These are phyloP conservation scores for Echiichthys vipera DNA, from an alignment of 2,797 vertebrate genomes.

Conservation along the genomic window DNA sequence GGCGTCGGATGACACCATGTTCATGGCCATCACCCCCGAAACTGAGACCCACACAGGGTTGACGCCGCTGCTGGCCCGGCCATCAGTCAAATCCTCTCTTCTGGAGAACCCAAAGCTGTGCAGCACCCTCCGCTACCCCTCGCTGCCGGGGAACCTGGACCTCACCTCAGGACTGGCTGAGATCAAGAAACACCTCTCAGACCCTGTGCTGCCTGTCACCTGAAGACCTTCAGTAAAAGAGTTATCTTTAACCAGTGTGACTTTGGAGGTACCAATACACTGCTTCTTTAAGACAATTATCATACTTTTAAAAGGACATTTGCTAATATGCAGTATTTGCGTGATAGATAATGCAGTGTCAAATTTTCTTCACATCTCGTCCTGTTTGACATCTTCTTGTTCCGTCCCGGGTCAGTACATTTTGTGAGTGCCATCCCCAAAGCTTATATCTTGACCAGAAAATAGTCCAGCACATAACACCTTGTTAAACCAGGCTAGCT, in stretches of 20 bases:
- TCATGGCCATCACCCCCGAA: conserved; percentile 66
- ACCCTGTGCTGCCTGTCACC: conserved; percentile 84
- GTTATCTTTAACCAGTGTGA: background rate
- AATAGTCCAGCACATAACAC: background rate
- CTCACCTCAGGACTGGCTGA: conserved; percentile 75
- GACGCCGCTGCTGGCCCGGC: conserved; percentile 24
- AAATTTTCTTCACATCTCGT: background rate
- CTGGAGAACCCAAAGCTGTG: conserved; percentile 67
- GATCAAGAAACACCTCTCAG: conserved; percentile 91
- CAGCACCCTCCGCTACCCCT: conserved; percentile 84
- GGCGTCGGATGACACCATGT: conserved; percentile 75
- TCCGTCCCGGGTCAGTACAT: background rate
- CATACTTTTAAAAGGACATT: background rate
- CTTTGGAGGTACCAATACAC: background rate
- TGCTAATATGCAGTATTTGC: background rate
- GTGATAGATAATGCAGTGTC: background rate
- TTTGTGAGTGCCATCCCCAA: background rate
- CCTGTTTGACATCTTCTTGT: background rate
- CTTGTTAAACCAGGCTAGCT: background rate
- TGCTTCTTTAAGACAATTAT: conserved; percentile 14
- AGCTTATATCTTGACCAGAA: background rate
- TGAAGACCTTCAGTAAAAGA: conserved; percentile 25
- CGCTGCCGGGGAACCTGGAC: conserved; percentile 91
- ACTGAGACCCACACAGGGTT: conserved; percentile 66
- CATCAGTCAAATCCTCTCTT: conserved; percentile 60